These are phyloP conservation scores for Orchestia grillus DNA, from an alignment of 1,140 invertebrate species.

Conservation along the genomic window DNA sequence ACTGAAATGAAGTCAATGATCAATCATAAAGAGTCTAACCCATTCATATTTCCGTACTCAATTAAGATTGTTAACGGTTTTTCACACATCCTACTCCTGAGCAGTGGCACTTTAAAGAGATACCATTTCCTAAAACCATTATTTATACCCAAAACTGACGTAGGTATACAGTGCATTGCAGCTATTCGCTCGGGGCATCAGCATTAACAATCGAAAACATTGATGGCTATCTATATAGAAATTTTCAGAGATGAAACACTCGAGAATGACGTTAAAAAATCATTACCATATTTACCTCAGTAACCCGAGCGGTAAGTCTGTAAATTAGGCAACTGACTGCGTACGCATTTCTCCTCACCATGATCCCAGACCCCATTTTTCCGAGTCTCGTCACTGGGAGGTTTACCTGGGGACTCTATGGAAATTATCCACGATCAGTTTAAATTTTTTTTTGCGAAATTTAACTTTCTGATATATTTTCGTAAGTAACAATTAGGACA, in stretches of 20 bases:
- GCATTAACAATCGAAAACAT: neutral
- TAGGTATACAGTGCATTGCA: neutral
- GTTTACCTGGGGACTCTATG: neutral
- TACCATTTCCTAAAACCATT: neutral
- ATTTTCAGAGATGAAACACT: neutral
- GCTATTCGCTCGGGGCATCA: neutral
- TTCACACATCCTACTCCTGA: neutral
- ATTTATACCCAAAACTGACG: too few species aligned
- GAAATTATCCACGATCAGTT: neutral
- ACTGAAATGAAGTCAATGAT: neutral
- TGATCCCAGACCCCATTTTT: neutral
- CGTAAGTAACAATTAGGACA: neutral
- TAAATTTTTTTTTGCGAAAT: neutral
- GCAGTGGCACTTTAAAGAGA: neutral
- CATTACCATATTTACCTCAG: neutral
- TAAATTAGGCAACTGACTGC: neutral
- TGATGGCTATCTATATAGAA: neutral
- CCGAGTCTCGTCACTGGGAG: neutral
- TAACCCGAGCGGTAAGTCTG: neutral
- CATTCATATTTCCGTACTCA: neutral
- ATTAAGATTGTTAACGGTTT: neutral
- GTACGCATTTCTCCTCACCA: neutral
- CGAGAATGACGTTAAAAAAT: neutral
- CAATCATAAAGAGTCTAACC: neutral
- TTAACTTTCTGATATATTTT: neutral